Conservation (phyloP, 2,797 vertebrate genomes). For the Pangasius sanitwongsei region DNA sequence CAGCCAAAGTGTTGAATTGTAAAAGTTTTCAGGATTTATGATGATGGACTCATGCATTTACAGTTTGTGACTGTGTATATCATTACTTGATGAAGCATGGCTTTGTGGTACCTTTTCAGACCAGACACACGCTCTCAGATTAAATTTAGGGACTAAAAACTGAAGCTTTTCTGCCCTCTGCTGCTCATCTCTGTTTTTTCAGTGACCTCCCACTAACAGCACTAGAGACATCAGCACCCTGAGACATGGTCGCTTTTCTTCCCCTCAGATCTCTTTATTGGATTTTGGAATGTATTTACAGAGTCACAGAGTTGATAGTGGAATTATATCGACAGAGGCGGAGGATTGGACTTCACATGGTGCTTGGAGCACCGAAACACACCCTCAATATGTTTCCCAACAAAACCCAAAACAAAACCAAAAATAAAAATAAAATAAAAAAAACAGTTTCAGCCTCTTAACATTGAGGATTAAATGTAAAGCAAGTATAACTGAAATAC, state of each 20-base stretch:
- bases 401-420: not conserved
- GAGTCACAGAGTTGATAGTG: constrained; percentile 37
- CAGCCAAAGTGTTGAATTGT: not conserved
- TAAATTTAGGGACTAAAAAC: not conserved
- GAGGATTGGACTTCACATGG: not conserved
- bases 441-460: not conserved
- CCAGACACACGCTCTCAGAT: not conserved
- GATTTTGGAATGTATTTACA: constrained; percentile 50
- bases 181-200: constrained; percentile 3
- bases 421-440: not conserved
- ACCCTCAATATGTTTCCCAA: not conserved
- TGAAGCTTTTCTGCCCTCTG: constrained; percentile 23
- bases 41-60: not conserved
- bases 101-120: not conserved
- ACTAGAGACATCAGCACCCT: not conserved
- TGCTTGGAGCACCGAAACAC: constrained; percentile 18
- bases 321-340: constrained; percentile 6
- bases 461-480: not conserved
- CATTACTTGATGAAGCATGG: not conserved
- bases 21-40: not conserved
- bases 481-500: not conserved
- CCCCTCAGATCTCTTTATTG: constrained; percentile 42
- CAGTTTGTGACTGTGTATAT: not conserved
- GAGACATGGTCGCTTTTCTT: not conserved
- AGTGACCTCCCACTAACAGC: not conserved